phyloP scores from a whole-genome alignment of 2,797 vertebrate species.

The Ptychobarbus kaznakovi region DNA sequence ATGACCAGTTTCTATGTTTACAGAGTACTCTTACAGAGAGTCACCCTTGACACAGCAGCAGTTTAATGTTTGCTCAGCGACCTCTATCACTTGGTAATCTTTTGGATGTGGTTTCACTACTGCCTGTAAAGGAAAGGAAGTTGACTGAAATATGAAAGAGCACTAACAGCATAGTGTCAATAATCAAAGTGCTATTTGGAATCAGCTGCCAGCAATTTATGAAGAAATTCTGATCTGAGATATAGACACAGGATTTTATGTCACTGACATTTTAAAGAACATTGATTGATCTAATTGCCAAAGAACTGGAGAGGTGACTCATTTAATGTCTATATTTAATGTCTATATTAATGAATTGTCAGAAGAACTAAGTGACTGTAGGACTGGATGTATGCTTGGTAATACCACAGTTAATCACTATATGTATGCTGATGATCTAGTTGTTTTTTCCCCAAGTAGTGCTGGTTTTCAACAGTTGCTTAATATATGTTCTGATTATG shows the following conservation, averaged over 20 bases:
- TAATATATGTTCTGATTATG: too few species aligned
- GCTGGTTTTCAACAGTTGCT: too few species aligned
- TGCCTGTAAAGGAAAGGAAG: slow-evolving; percentile 16
- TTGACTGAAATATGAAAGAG: not conserved
- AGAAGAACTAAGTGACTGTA: too few species aligned
- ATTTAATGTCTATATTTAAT: too few species aligned
- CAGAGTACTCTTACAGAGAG: not conserved
- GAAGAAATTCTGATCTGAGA: not conserved
- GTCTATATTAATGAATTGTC: too few species aligned
- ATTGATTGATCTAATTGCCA: not conserved
- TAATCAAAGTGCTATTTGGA: not conserved
- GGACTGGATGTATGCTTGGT: too few species aligned
- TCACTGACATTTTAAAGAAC: not conserved
- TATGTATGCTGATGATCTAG: too few species aligned
- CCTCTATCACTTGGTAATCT: slow-evolving; percentile 2
- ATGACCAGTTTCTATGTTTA: not conserved
- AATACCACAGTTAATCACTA: too few species aligned
- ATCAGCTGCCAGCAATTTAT: not conserved
- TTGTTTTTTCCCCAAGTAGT: too few species aligned
- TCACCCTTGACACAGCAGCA: not conserved
- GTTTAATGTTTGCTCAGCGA: slow-evolving; percentile 23
- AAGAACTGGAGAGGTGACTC: not conserved
- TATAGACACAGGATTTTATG: not conserved
- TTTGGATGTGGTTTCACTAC: slow-evolving; percentile 20
- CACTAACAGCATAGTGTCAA: not conserved